Conservation (phyloP, 2,113 vertebrate genomes). For the Vidua chalybeata region DNA sequence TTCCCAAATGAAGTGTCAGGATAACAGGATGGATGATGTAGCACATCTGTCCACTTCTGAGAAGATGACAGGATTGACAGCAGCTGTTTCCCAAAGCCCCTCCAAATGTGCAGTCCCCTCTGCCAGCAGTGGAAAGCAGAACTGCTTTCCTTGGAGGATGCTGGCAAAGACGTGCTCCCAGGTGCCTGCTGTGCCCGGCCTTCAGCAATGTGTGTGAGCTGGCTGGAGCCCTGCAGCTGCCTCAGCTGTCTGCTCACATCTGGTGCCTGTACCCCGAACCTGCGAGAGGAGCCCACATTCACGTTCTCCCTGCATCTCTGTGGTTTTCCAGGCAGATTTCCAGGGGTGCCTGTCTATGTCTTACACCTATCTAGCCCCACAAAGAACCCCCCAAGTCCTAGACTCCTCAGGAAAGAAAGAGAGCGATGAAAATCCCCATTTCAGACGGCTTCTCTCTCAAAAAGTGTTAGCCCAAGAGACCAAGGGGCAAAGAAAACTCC, state of each 20-base stretch:
- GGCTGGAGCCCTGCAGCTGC: not conserved
- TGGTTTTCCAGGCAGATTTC: not conserved
- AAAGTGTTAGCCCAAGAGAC: not conserved
- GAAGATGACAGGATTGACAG: not conserved
- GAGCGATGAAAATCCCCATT: not conserved
- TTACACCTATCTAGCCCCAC: not conserved
- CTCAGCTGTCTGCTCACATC: not conserved
- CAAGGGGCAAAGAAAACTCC: not conserved
- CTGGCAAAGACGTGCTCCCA: not conserved
- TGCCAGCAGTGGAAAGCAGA: not conserved
- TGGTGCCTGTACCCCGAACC: not conserved
- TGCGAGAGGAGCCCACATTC: not conserved
- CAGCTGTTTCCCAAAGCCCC: not conserved
- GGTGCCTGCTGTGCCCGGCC: fast-evolving
- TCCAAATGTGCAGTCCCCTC: not conserved
- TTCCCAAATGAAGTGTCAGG: not conserved
- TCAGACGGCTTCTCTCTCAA: not conserved
- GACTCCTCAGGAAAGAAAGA: not conserved
- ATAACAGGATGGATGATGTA: not conserved
- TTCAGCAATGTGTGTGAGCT: not conserved
- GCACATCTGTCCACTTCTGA: not conserved
- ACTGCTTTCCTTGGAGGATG: not conserved
- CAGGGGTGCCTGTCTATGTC: fast-evolving
- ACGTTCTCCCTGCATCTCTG: not conserved
- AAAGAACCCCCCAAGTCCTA: not conserved